These are phyloP conservation scores for Oryzias dopingdopingensis DNA, from an alignment of 2,797 vertebrate genomes.

Conservation along the genomic window DNA sequence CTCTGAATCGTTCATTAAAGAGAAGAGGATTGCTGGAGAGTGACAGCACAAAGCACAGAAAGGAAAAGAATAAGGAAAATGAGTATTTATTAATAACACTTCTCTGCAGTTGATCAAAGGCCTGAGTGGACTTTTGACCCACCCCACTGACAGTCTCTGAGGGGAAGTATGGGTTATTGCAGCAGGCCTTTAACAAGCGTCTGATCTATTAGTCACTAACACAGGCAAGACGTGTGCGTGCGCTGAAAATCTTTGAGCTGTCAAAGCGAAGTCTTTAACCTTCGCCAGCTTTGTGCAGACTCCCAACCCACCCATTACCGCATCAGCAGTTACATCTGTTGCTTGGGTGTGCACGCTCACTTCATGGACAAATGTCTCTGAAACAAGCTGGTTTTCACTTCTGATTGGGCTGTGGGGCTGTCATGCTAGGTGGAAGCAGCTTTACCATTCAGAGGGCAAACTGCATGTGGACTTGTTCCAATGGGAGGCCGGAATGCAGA, in stretches of 20 bases:
- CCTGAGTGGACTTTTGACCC: conserved; percentile 14
- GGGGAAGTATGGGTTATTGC: conserved; percentile 12
- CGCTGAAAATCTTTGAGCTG: conserved; percentile 14
- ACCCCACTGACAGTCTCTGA: conserved; percentile 20
- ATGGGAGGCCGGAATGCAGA: background rate
- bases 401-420: conserved; percentile 7
- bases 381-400: conserved; percentile 12
- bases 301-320: conserved; percentile 39
- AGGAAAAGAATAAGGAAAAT: background rate
- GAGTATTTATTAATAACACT: conserved; percentile 34
- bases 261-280: conserved; percentile 23
- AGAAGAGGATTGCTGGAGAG: background rate
- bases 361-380: conserved; percentile 16
- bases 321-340: background rate
- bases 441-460: background rate
- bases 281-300: conserved; percentile 40
- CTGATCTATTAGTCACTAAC: conserved; percentile 15
- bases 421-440: too few relatives aligned
- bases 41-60: background rate
- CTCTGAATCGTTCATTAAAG: background rate
- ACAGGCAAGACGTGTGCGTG: conserved; percentile 15
- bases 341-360: background rate
- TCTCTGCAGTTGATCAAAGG: conserved; percentile 34
- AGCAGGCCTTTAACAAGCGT: conserved; percentile 17
- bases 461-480: background rate